Percentiles rank a stretch among this genome's conserved stretches.
Evolutionary conservation across 2,113 vertebrate species (phyloP).

Genomic region (Pseudois nayaur): DNA sequence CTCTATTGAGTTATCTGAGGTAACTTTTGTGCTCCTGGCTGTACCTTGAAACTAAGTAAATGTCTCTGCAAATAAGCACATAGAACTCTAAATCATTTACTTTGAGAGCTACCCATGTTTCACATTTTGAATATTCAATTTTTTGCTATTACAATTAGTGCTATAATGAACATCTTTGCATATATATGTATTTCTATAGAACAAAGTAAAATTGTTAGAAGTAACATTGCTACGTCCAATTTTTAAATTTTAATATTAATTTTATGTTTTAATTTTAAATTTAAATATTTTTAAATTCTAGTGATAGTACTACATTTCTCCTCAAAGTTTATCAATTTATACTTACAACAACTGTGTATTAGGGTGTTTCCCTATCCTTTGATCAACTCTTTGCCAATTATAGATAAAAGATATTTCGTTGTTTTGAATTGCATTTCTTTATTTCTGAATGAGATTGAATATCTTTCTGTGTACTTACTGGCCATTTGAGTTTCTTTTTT

Average conservation of each 20-base stretch:
- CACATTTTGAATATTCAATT: neutral
- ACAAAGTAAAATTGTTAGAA: neutral
- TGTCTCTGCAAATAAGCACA: neutral
- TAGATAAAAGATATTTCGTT: neutral
- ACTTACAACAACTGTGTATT: neutral
- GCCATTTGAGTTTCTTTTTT: neutral
- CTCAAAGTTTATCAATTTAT: neutral
- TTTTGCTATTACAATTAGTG: neutral
- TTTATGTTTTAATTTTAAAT: neutral
- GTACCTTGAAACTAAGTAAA: neutral
- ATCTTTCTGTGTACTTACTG: neutral
- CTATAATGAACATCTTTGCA: neutral
- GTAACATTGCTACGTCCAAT: neutral
- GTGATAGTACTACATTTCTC: neutral
- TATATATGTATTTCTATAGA: neutral
- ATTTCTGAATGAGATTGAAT: neutral
- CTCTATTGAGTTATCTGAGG: neutral
- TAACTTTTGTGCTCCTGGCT: neutral
- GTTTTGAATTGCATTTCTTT: neutral
- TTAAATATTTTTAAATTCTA: neutral
- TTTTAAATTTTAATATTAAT: neutral
- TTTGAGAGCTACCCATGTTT: neutral
- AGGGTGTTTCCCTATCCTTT: neutral
- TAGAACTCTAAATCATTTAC: neutral
- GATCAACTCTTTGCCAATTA: neutral